Base-by-base conservation (phyloP, 2,888 invertebrate species). In the Serripes groenlandicus region DNA sequence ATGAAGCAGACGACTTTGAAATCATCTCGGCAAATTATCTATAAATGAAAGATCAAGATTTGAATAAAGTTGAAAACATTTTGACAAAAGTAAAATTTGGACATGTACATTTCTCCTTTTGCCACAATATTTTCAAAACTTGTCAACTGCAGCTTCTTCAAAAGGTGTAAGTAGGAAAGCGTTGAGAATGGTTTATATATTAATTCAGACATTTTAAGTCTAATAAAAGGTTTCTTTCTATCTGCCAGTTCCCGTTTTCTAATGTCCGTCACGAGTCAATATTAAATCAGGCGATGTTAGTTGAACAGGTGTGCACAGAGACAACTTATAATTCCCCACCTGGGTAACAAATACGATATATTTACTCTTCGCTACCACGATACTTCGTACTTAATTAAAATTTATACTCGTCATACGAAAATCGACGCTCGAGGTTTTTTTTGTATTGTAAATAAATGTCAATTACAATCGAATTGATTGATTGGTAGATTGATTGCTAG, bases 331-430 rank as follows among this genome's bases (percentile, higher is more conserved):
- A 49, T 34, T 28, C 35, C 66, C 66, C 66, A 66, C 66, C 66
- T 66, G 66, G 66, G 66, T 28, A 66, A 66, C 66, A 23, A 66
- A 66, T 34, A 66, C 35, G 42, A 26, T 26, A 26, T 66, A 66
- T 66, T 66, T 37, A 66, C 66, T 66, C 66, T 26, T n/a, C n/a
- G 66, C 42, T 42, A 35, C 66, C 66, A 42, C 34, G 42, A 42
- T 66, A 66, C 66, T 66, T 42, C 66, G 28, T 42, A 66, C 66
- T 66, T 42, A 66, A 66, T 66, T 42, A 42, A 34, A 42, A 11
- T n/a, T n/a, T n/a, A n/a, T n/a, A n/a, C n/a, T n/a, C n/a, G n/a
- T n/a, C n/a, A n/a, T n/a, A n/a, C n/a, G n/a, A n/a, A n/a, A n/a
- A n/a, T n/a, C n/a, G n/a, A n/a, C n/a, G n/a, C n/a, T n/a, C n/a